phyloP scores from a whole-genome alignment of 2,113 vertebrate species.

The Mugil cephalus region DNA sequence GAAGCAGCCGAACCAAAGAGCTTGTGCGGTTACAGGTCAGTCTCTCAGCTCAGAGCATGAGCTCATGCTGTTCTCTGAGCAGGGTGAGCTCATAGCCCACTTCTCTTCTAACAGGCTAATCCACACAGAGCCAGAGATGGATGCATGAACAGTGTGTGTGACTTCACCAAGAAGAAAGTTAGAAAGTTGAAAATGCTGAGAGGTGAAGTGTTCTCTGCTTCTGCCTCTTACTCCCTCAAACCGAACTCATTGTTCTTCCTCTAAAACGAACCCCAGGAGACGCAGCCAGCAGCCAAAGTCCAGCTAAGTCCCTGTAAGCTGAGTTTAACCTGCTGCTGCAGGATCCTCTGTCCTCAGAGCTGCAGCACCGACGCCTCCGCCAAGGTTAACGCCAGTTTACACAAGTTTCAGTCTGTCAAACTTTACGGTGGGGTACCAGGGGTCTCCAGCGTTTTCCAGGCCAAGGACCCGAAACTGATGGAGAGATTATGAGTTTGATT shows the following conservation, averaged over 20 bases:
- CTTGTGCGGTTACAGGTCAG: conserved; percentile 26
- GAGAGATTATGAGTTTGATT: too few species aligned
- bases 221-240: conserved; percentile 23
- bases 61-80: conserved; percentile 43
- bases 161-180: conserved; percentile 8
- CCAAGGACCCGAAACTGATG: too few species aligned
- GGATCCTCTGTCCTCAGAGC: background rate
- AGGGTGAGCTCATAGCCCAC: conserved; percentile 53
- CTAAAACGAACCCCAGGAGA: conserved; percentile 38
- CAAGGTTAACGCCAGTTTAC: too few species aligned
- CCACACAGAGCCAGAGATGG: background rate
- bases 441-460: too few species aligned
- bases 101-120: conserved; percentile 47
- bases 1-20: conserved; percentile 3
- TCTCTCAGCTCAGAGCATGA: conserved; percentile 22
- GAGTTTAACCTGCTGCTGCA: conserved; percentile 47
- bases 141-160: background rate
- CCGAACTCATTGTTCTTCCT: background rate
- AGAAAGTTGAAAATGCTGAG: background rate
- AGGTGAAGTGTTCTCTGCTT: too few species aligned
- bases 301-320: conserved; percentile 44
- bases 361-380: too few species aligned
- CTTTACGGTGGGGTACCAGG: too few species aligned
- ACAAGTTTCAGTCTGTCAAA: too few species aligned
- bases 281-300: conserved; percentile 52